Conservation (phyloP, 2,888 invertebrate species). For the Scelioninae gen. 2 region DNA sequence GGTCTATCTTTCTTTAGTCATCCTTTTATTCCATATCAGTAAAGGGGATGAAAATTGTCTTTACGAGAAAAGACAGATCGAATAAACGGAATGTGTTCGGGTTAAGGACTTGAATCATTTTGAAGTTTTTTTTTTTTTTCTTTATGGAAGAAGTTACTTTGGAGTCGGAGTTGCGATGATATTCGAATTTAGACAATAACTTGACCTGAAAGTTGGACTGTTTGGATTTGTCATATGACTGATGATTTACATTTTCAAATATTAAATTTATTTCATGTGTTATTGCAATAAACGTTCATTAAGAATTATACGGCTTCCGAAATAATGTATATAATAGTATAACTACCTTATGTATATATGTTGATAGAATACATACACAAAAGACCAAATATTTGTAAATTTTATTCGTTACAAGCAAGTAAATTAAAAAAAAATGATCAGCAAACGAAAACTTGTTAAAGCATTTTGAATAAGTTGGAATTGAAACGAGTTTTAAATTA, state of each 20-base stretch:
- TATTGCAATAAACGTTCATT: constrained; percentile 16
- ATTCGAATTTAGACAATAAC: constrained; percentile 39
- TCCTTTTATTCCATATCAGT: constrained; percentile 26
- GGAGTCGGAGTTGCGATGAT: constrained; percentile 25
- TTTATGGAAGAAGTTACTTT: constrained; percentile 32
- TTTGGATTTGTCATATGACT: constrained; percentile 47
- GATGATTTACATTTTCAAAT: constrained; percentile 27
- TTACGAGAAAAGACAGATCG: constrained; percentile 31
- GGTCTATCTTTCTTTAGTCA: constrained; percentile 44
- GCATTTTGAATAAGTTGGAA: constrained; percentile 40
- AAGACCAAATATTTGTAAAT: neutral
- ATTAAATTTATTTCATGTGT: constrained; percentile 18
- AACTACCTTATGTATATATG: constrained; percentile 8
- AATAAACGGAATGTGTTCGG: constrained; percentile 38
- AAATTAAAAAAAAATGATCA: constrained; percentile 19
- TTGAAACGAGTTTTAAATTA: neutral
- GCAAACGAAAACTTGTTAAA: constrained; percentile 54
- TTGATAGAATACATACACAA: constrained; percentile 2
- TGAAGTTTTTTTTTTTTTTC: constrained; percentile 46
- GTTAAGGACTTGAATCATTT: constrained; percentile 44
- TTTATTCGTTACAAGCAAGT: neutral
- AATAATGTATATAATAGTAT: constrained; percentile 24
- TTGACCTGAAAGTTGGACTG: constrained; percentile 49
- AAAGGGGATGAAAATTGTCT: constrained; percentile 6
- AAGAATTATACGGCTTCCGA: neutral